Percentiles rank a stretch among this genome's conserved stretches.
phyloP scores from a whole-genome alignment of 2,113 vertebrate species.

The Mesitornis unicolor region DNA sequence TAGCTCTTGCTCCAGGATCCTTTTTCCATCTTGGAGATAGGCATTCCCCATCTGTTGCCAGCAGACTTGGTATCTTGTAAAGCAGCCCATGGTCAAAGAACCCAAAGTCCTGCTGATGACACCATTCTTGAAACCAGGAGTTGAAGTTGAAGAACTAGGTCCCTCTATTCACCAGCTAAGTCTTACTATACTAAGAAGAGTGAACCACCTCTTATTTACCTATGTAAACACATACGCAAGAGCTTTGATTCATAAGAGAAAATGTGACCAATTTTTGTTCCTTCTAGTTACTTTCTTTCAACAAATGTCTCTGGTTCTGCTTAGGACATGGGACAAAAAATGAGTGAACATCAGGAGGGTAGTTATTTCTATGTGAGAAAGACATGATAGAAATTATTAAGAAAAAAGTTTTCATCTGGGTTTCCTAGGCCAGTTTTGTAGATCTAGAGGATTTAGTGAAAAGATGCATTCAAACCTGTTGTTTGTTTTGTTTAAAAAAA shows the following conservation, averaged over 20 bases:
- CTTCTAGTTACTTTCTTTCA: background rate
- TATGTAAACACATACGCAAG: background rate
- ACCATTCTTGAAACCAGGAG: no score
- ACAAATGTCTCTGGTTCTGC: background rate
- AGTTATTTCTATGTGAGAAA: background rate
- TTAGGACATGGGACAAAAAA: background rate
- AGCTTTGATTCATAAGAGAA: background rate
- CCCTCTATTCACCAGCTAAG: background rate
- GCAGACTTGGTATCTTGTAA: no score
- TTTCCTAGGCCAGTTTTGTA: background rate
- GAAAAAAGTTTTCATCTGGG: background rate
- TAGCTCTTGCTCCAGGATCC: no score
- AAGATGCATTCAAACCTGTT: background rate
- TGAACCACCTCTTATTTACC: background rate
- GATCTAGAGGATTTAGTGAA: background rate
- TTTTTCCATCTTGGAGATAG: no score
- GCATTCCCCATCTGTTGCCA: no score
- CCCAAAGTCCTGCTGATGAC: no score
- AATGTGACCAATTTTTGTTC: background rate
- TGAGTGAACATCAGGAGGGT: background rate
- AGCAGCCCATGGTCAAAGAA: no score
- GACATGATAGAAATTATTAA: background rate
- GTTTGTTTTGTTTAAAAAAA: background rate
- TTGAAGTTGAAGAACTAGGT: background rate
- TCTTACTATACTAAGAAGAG: background rate